Evolutionary conservation across 2,888 invertebrate genomes (phyloP).

Genomic region (Stenchaetothrips biformis): DNA sequence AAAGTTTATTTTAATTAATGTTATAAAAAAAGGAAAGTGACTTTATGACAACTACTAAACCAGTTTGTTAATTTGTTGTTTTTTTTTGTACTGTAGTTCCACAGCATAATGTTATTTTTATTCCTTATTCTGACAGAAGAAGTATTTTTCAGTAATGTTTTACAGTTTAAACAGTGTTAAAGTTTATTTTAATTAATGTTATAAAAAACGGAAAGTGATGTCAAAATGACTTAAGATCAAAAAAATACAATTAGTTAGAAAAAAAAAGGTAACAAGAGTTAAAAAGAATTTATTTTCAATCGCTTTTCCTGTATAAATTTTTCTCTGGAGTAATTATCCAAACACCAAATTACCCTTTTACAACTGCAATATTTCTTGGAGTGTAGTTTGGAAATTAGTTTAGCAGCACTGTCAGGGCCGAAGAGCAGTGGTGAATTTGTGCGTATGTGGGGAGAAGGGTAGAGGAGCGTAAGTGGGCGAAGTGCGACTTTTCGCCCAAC

Average conservation of each 20-base stretch:
- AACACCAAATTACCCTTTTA: background rate
- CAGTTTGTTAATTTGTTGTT: too few species aligned
- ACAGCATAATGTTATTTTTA: too few species aligned
- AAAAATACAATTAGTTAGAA: background rate
- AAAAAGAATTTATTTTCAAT: conserved; percentile 2
- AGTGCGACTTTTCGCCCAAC: background rate
- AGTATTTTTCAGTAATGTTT: too few species aligned
- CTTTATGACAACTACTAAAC: too few species aligned
- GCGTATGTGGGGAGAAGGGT: background rate
- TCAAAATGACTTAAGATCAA: background rate
- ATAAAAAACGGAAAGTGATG: background rate
- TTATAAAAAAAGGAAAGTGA: too few species aligned
- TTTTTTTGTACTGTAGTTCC: too few species aligned
- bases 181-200: background rate
- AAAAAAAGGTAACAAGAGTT: background rate
- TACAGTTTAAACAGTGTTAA: too few species aligned
- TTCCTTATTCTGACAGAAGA: too few species aligned
- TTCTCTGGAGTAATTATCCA: background rate
- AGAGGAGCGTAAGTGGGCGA: background rate
- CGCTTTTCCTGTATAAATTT: background rate
- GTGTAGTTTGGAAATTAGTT: too few species aligned
- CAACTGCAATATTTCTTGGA: too few species aligned
- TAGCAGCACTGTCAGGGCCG: background rate
- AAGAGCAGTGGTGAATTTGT: background rate
- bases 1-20: too few species aligned